Evolutionary conservation across 23 tunicate species (phyloP).

Genomic region (Halocynthia aurantium): DNA sequence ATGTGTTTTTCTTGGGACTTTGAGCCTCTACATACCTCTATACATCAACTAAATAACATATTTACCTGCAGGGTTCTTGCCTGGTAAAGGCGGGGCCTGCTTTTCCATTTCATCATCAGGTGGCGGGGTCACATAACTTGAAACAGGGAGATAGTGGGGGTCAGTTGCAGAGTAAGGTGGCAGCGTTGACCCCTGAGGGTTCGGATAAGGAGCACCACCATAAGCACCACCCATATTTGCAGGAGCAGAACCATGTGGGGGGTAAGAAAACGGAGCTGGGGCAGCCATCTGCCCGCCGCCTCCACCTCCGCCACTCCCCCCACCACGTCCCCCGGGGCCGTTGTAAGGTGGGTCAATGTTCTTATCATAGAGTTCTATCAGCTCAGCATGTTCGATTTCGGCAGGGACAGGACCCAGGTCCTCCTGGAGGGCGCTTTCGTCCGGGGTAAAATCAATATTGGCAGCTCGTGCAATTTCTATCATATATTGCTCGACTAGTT

Average conservation of each 20-base stretch:
- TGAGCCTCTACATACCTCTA: no score
- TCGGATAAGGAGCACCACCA: neutral
- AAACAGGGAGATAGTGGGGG: conserved; percentile 19
- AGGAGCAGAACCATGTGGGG: conserved; percentile 40
- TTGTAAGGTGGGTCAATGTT: conserved; percentile 43
- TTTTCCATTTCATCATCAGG: conserved; percentile 13
- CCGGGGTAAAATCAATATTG: conserved; percentile 83
- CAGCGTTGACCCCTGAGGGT: conserved; percentile 8
- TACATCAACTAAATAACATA: no score
- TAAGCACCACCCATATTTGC: neutral
- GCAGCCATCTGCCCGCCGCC: conserved; percentile 10
- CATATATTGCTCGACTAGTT: conserved; percentile 75
- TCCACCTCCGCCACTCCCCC: conserved; percentile 22
- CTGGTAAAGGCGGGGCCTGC: conserved; percentile 81
- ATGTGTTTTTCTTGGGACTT: no score
- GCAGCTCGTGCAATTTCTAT: conserved; percentile 83
- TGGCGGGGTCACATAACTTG: conserved; percentile 14
- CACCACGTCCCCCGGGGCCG: conserved; percentile 21
- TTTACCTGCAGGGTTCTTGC: conserved; percentile 52
- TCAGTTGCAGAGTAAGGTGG: conserved; percentile 70
- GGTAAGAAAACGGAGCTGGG: conserved; percentile 17
- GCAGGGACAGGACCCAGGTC: conserved; percentile 35
- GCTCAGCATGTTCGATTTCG: conserved; percentile 40
- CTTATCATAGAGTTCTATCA: conserved; percentile 53
- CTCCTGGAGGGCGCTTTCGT: conserved; percentile 47